Percentiles rank a stretch among this genome's conserved stretches.
Evolutionary conservation across 2,888 invertebrate species (phyloP).

Genomic region (Agonopterix subpropinquella): DNA sequence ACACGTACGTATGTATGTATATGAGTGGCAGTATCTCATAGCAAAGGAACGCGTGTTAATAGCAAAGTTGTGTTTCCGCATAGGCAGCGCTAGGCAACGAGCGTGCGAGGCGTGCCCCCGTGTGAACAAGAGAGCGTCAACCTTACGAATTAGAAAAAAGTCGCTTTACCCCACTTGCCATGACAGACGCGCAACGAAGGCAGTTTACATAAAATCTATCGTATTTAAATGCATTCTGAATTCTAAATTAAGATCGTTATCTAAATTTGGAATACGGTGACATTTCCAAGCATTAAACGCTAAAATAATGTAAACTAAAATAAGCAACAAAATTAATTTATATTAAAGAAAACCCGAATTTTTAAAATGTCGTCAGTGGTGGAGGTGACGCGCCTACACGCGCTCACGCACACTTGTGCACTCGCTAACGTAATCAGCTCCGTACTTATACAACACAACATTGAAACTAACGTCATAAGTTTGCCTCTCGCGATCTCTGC

Average conservation of each 20-base stretch:
- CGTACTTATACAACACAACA: constrained; percentile 21
- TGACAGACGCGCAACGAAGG: not conserved
- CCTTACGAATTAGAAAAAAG: constrained; percentile 72
- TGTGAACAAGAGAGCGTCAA: constrained; percentile 70
- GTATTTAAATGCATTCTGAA: too few species aligned
- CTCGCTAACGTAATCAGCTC: constrained; percentile 18
- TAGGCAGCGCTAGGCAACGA: constrained; percentile 56
- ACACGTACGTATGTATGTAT: constrained; percentile 39
- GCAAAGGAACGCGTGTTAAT: constrained; percentile 70
- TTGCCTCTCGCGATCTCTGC: constrained; percentile 54
- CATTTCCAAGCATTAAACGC: too few species aligned
- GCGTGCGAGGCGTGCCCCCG: constrained; percentile 57
- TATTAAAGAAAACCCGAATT: too few species aligned
- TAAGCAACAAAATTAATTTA: too few species aligned
- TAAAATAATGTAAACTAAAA: too few species aligned
- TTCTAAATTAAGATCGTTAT: too few species aligned
- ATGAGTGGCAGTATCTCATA: constrained; percentile 70
- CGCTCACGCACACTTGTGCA: constrained; percentile 39
- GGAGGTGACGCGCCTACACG: constrained; percentile 53
- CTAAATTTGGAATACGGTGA: too few species aligned
- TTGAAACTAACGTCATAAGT: constrained; percentile 52
- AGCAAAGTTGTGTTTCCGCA: constrained; percentile 72
- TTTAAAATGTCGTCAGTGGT: constrained; percentile 27
- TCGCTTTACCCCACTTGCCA: constrained; percentile 36
- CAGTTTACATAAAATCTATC: too few species aligned